phyloP scores from a whole-genome alignment of 2,113 vertebrate genomes.

The Gambusia holbrooki region DNA sequence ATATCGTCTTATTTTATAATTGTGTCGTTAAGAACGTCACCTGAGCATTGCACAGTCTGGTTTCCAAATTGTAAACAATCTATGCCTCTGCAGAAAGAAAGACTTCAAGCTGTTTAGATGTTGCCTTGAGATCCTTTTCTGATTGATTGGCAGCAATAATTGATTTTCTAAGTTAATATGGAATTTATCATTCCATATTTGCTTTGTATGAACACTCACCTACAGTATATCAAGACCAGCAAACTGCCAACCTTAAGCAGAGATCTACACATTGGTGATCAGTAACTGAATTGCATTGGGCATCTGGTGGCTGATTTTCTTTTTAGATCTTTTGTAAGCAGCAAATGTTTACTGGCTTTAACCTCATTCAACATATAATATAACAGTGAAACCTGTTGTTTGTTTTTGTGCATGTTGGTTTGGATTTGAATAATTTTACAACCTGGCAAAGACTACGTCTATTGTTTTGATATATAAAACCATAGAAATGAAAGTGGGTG shows the following conservation, averaged over 20 bases:
- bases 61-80: background rate
- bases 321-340: too few species aligned
- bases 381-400: too few species aligned
- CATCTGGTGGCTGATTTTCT: too few species aligned
- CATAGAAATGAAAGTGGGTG: too few species aligned
- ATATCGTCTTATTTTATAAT: background rate
- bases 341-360: too few species aligned
- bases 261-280: background rate
- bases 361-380: too few species aligned
- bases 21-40: too few species aligned
- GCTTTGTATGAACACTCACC: background rate
- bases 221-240: background rate
- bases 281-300: too few species aligned
- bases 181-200: background rate
- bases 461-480: too few species aligned
- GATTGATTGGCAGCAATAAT: background rate
- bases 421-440: too few species aligned
- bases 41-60: background rate
- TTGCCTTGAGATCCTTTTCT: background rate
- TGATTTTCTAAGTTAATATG: background rate
- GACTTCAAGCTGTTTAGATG: background rate
- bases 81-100: background rate
- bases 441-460: too few species aligned
- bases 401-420: too few species aligned
- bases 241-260: background rate